Evolutionary conservation across 2,113 vertebrate genomes (phyloP), one percentile per base, ranked within the genome.

Genomic region (Nettapus auritus): DNA sequence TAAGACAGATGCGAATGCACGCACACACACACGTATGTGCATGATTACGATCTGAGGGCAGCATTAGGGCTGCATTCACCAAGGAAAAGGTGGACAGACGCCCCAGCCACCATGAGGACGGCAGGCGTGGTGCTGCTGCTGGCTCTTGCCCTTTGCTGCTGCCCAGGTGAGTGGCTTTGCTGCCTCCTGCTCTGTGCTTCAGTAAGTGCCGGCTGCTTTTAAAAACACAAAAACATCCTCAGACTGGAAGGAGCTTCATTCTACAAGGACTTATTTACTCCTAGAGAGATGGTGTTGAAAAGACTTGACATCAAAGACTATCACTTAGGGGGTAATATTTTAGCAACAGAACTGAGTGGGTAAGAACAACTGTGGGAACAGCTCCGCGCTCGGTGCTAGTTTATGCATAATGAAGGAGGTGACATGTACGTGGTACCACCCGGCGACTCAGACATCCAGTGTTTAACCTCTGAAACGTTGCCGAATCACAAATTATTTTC

Each of bases 311-410:
- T 97, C 96, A 94, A 93, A 97, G 96, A 97, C 96, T 97, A 97
- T 97, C 96, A 97, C 96, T 97, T 97, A 97, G 93, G 95, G 96
- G 96, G 96, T 97, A 97, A 95, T 97, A 97, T 97, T 97, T 97
- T 97, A 97, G 96, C 94, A 97, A 97, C 96, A 97, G 91, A 97
- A 97, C 96, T 97, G 96, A 97, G 96, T 97, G 96, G 96, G 96
- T 97, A 97, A 97, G 95, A 97, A 50, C 94, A 96, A 97, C 96
- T 97, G 96, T 96, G 96, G 95, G 96, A 97, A 91, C 96, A 96
- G 96, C 91, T 94, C 96, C 82, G 22, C 89, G 92, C 94, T 97
- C 78, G 68, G 94, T 2, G 6, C 69, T 85, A 96, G 96, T 94
- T 95, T 97, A 97, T 97, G 96, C 96, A 97, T 94, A 97, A 97